Percentiles rank a stretch among this genome's conserved stretches.
Evolutionary conservation across 2,888 invertebrate genomes (phyloP).

Genomic region (Ganaspis brasiliensis): DNA sequence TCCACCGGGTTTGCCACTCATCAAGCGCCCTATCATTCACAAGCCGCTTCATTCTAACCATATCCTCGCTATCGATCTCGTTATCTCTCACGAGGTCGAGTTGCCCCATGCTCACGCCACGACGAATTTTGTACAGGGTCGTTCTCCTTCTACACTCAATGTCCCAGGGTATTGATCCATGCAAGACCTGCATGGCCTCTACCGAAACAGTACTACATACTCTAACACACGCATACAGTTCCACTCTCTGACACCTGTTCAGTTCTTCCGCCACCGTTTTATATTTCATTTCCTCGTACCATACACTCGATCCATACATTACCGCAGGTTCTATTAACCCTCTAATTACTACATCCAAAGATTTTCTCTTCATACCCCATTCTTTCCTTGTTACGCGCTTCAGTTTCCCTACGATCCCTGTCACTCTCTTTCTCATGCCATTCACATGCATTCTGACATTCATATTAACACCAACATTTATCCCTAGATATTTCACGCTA

Average conservation of each 20-base stretch:
- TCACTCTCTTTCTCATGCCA: too few relatives aligned
- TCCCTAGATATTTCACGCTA: too few relatives aligned
- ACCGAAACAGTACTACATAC: slow-evolving; percentile 57
- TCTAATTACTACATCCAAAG: neutral
- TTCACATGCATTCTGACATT: too few relatives aligned
- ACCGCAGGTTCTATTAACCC: neutral
- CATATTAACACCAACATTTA: too few relatives aligned
- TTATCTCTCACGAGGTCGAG: slow-evolving; percentile 18
- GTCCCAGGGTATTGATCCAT: slow-evolving; percentile 54
- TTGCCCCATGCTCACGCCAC: slow-evolving; percentile 10
- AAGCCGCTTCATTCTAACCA: neutral
- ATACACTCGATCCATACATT: slow-evolving; percentile 23
- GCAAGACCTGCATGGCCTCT: slow-evolving; percentile 57
- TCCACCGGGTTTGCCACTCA: too few relatives aligned
- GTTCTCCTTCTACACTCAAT: slow-evolving; percentile 46
- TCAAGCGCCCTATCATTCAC: too few relatives aligned
- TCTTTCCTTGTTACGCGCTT: slow-evolving; percentile 47
- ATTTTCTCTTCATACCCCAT: slow-evolving; percentile 26
- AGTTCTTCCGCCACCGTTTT: too few relatives aligned
- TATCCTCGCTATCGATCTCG: neutral
- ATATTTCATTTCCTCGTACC: too few relatives aligned
- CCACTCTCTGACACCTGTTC: too few relatives aligned
- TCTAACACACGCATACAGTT: too few relatives aligned
- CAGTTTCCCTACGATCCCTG: too few relatives aligned
- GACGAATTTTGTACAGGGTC: neutral